A percentile compares a stretch with the other conserved stretches of the same genome.
Evolutionary conservation across 2,888 invertebrate species (phyloP).

Genomic region (Synergus laeviventris): DNA sequence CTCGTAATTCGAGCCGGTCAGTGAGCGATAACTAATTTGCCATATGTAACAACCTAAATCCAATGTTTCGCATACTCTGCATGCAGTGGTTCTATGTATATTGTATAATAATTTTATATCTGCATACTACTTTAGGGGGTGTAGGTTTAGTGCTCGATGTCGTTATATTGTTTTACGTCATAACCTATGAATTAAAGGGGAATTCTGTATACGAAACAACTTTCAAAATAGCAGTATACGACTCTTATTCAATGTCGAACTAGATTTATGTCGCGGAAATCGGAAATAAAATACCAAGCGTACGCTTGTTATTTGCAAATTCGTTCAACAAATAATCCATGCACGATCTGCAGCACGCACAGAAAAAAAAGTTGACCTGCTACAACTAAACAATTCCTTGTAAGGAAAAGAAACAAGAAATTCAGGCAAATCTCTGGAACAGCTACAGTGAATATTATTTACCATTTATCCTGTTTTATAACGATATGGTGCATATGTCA

Average conservation of each 20-base stretch:
- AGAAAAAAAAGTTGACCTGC: too few species aligned
- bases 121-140: too few species aligned
- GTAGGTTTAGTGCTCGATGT: background rate
- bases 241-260: background rate
- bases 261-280: conserved; percentile 7
- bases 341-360: background rate
- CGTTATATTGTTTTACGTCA: background rate
- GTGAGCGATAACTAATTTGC: background rate
- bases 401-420: too few species aligned
- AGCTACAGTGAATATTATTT: too few species aligned
- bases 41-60: background rate
- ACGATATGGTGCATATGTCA: too few species aligned
- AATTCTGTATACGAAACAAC: background rate
- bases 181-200: background rate
- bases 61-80: background rate
- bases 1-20: background rate
- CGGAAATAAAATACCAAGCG: conserved; percentile 4
- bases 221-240: background rate
- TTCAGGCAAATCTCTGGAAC: too few species aligned
- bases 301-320: conserved; percentile 7
- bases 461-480: too few species aligned
- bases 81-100: too few species aligned
- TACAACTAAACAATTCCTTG: too few species aligned
- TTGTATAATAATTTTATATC: too few species aligned
- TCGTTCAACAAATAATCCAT: background rate